phyloP scores from a whole-genome alignment of 2,797 vertebrate species.

The Oreonectes daqikongensis region DNA sequence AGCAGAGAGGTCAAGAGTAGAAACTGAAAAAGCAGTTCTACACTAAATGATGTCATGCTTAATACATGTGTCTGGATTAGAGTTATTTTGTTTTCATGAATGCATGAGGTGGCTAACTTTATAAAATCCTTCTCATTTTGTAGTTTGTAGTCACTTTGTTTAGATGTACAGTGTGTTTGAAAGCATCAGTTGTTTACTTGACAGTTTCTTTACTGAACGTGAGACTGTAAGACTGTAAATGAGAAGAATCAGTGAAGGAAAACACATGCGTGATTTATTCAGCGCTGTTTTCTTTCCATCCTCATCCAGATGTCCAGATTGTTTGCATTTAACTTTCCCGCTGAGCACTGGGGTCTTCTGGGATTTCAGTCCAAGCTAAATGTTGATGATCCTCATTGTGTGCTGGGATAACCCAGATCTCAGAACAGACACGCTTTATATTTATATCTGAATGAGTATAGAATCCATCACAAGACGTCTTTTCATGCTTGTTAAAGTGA shows the following conservation, averaged over 20 bases:
- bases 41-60: no score
- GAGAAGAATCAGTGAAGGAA: constrained; percentile 57
- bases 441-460: constrained; percentile 32
- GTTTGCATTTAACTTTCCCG: constrained; percentile 32
- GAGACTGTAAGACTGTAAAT: constrained; percentile 48
- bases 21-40: no score
- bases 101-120: no score
- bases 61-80: no score
- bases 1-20: no score
- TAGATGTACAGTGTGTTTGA: background rate
- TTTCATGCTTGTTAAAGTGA: background rate
- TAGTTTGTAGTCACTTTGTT: no score
- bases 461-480: background rate
- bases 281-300: constrained; percentile 52
- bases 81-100: no score
- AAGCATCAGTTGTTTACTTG: background rate
- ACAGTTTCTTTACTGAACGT: background rate
- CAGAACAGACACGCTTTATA: constrained; percentile 40
- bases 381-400: constrained; percentile 44
- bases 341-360: constrained; percentile 11
- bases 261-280: constrained; percentile 61
- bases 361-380: constrained; percentile 31
- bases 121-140: no score
- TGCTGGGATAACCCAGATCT: constrained; percentile 35
- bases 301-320: constrained; percentile 54